Evolutionary conservation across 2,113 vertebrate genomes (phyloP), one percentile per base, ranked within the genome.

Genomic region (Lontra canadensis): DNA sequence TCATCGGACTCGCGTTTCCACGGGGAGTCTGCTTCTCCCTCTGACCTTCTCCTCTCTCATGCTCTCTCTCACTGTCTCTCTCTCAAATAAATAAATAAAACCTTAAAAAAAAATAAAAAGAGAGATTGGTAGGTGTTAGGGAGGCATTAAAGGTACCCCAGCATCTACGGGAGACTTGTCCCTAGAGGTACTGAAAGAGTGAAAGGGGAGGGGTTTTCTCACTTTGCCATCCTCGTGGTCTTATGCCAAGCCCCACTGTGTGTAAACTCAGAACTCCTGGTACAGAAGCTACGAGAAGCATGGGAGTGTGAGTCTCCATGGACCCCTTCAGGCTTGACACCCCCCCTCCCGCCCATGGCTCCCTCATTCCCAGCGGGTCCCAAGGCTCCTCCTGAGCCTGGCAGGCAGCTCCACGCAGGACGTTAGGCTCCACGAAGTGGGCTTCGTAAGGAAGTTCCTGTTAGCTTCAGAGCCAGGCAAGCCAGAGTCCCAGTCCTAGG

Each of bases 401-500:
- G 59, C 29, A 36, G 31, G n/a, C 49, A 6, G 52, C n/a, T 34
- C 57, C 8, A 6, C 23, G 21, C 34, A 17, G 31, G 4, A 25
- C 1, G 0, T 57, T 15, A n/a, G 47, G 14, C 57, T 61, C 69
- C 12, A 10, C 6, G 42, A 69, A 17, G 23, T 57, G 59, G 9
- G 20, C 36, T 2, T 4, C 4, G 6, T 31, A 34, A 34, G 25
- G 13, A 13, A 49, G 42, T 39, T 44, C 18, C 61, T 1, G 0
- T 29, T 81, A 3, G 31, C 44, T 71, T 42, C 10, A 3, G 71
- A 81, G 83, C 39, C 69, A 31, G 25, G 26, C 21, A 34, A 59
- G 36, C 89, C 67, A 4, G 82, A 42, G 25, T 44, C 57, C 36
- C 74, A 39, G 39, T 21, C 39, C 11, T 11, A 21, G 74, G 78